Evolutionary conservation across 2,888 invertebrate genomes (phyloP), one percentile per base, ranked within the genome.

Genomic region (Amphimallon solstitiale): DNA sequence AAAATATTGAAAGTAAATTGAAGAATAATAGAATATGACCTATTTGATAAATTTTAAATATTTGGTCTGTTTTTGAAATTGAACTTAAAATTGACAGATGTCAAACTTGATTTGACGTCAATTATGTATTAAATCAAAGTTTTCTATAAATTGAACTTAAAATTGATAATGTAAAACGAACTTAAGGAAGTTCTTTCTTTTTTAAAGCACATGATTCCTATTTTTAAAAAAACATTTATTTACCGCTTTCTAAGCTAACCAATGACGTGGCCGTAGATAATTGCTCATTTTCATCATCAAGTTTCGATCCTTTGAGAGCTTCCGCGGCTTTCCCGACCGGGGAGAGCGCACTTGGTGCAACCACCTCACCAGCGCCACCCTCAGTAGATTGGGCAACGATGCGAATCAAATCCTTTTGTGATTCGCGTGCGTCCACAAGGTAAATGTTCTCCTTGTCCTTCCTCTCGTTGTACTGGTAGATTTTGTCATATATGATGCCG

Each of bases 401-500:
- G 34, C 76, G 72, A 21, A 90, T 86, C 40, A 90, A 74, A 15
- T 87, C 87, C 68, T 88, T 87, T 76, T 92, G 91, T 67, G 88
- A 90, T 77, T 91, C 92, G 72, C 92, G 88, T 21, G 92, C 92
- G 81, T 92, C 92, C 72, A 93, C 83, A 77, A 92, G 82, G 81
- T 94, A 94, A 77, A 94, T 91, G 79, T 92, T 94, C 83, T 94
- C 93, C 82, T 91, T 91, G 0, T 89, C 86, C 81, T 90, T 88
- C 76, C 92, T 92, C 37, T 86, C 86, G 37, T 86, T 88, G 76
- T 88, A 89, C 73, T 91, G 88, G 75, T 94, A 93, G 74, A 94
- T 90, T 82, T 97, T 94, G 82, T 99, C 98, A 79, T 97, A 98
- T 78, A 98, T 98, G 64, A 99, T 93, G 46, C 95, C 98, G 79